Evolutionary conservation across 2,888 invertebrate species (phyloP).

Genomic region (Cristatella mucedo): DNA sequence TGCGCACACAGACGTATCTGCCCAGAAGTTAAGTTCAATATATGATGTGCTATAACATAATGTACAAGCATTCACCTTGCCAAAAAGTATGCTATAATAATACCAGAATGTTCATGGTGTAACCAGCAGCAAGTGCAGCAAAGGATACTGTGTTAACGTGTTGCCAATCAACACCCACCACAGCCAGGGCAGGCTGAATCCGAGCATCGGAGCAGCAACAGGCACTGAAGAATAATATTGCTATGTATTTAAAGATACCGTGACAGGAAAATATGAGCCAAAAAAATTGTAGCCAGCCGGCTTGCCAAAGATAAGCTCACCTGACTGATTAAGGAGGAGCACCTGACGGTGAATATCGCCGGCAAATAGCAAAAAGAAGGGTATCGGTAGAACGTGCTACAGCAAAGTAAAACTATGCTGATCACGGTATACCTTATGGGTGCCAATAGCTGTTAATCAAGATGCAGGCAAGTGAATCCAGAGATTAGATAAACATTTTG

Average conservation of each 20-base stretch:
- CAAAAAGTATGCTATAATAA: too few species aligned
- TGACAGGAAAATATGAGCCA: background rate
- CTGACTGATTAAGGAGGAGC: constrained; percentile 49
- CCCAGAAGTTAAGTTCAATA: constrained; percentile 5
- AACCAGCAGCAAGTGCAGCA: constrained; percentile 8
- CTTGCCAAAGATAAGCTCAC: constrained; percentile 15
- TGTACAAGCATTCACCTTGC: too few species aligned
- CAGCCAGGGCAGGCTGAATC: constrained; percentile 50
- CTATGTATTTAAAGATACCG: constrained; percentile 1
- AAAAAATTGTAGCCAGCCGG: background rate
- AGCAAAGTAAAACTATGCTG: constrained; percentile 15
- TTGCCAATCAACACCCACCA: constrained; percentile 64
- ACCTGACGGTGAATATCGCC: constrained; percentile 62
- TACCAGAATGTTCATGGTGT: too few species aligned
- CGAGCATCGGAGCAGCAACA: constrained; percentile 43
- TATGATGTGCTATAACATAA: background rate
- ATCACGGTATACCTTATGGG: too few species aligned
- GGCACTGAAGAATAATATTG: constrained; percentile 39
- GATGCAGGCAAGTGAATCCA: too few species aligned
- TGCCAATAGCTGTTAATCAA: too few species aligned
- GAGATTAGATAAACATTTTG: too few species aligned
- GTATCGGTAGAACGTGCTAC: constrained; percentile 73
- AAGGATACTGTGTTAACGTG: constrained; percentile 67
- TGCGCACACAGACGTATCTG: constrained; percentile 72
- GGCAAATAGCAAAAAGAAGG: constrained; percentile 65